These are phyloP conservation scores for Agrilus planipennis DNA, from an alignment of 1,140 invertebrate genomes.

Conservation along the genomic window DNA sequence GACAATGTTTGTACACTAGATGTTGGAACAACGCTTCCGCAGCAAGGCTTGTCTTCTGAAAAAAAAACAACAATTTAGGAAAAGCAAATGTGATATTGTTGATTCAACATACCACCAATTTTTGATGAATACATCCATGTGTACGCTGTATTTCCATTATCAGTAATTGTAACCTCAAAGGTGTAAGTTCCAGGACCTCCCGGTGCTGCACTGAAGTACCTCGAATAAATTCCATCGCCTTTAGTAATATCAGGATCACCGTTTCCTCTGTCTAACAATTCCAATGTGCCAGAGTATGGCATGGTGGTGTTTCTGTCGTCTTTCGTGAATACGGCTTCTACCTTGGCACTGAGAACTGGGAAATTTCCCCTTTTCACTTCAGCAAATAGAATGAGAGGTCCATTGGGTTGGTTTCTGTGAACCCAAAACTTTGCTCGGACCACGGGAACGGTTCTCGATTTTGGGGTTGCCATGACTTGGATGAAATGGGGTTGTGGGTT, in stretches of 20 bases:
- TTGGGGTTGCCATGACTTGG: slow-evolving; percentile 40
- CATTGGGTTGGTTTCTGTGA: slow-evolving; percentile 20
- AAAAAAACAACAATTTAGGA: slow-evolving; percentile 14
- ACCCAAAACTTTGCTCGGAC: slow-evolving; percentile 35
- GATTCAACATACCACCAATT: slow-evolving; percentile 18
- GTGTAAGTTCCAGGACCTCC: slow-evolving; percentile 38
- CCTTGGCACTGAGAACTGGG: slow-evolving; percentile 39
- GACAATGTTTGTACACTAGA: slow-evolving; percentile 32
- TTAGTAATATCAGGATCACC: slow-evolving; percentile 53
- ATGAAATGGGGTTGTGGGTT: slow-evolving; percentile 46
- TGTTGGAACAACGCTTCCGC: slow-evolving; percentile 36
- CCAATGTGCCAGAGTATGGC: slow-evolving; percentile 34
- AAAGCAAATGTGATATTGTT: too few relatives aligned
- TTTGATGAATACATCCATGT: slow-evolving; percentile 25
- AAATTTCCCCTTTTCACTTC: slow-evolving; percentile 42
- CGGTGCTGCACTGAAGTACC: slow-evolving; percentile 43
- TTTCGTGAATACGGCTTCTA: slow-evolving; percentile 37
- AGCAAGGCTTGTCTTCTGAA: slow-evolving; percentile 32
- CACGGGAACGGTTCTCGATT: slow-evolving; percentile 28
- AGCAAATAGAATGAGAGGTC: slow-evolving; percentile 37
- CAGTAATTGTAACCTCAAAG: slow-evolving; percentile 36
- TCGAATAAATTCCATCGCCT: slow-evolving; percentile 53
- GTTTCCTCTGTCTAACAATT: slow-evolving; percentile 47
- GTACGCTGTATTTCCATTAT: slow-evolving; percentile 41
- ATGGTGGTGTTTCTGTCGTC: slow-evolving; percentile 32